These are phyloP conservation scores for Tenebrio molitor DNA, from an alignment of 1,140 invertebrate species.

Conservation along the genomic window DNA sequence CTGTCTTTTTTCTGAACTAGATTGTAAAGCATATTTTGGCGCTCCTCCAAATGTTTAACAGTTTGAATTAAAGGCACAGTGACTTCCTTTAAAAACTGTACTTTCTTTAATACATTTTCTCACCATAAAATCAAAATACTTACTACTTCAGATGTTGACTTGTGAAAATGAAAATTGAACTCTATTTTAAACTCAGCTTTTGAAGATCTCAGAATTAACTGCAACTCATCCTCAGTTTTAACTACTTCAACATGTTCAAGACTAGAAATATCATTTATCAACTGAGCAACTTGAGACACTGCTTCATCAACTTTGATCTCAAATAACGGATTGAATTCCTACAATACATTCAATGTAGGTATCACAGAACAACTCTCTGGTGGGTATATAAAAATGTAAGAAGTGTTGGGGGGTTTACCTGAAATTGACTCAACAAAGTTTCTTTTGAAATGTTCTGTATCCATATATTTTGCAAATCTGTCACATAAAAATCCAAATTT, in stretches of 20 bases:
- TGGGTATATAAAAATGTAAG: no score
- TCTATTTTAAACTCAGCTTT: conserved; percentile 20
- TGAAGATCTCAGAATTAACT: background rate
- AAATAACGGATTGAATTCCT: conserved; percentile 45
- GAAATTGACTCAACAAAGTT: conserved; percentile 7
- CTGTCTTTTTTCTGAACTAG: conserved; percentile 44
- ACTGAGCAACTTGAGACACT: background rate
- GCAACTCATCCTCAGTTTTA: background rate
- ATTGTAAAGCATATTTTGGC: conserved; percentile 21
- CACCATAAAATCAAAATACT: background rate
- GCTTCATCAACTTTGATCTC: conserved; percentile 39
- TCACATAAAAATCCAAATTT: conserved; percentile 13
- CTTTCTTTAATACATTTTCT: no score
- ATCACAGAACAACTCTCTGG: no score
- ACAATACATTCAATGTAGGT: no score
- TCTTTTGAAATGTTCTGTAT: conserved; percentile 19
- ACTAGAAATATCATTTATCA: conserved; percentile 34
- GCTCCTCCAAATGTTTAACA: conserved; percentile 38
- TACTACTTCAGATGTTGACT: conserved; percentile 16
- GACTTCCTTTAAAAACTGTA: conserved; percentile 46
- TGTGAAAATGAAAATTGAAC: conserved; percentile 33
- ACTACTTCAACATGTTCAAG: background rate
- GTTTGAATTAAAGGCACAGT: conserved; percentile 46
- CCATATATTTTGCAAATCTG: conserved; percentile 46
- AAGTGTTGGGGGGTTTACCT: no score